Conservation (phyloP, 2,113 vertebrate species). For the Hypomesus transpacificus region DNA sequence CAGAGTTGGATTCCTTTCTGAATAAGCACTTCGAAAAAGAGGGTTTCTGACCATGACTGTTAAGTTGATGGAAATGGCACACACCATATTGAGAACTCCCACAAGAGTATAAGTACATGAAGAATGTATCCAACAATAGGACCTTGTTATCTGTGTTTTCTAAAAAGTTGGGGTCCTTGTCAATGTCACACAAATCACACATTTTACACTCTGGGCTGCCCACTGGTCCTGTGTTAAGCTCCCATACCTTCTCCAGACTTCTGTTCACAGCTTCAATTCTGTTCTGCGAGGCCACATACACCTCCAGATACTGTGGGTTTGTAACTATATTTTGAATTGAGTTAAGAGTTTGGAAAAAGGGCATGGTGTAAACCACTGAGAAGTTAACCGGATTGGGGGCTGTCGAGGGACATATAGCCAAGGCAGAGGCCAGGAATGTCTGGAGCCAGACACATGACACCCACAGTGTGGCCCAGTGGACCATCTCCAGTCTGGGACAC, state of each 20-base stretch:
- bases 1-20: conserved; percentile 66
- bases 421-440: conserved; percentile 54
- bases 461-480: conserved; percentile 58
- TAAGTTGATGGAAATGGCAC: conserved; percentile 83
- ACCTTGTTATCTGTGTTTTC: conserved; percentile 80
- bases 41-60: conserved; percentile 50
- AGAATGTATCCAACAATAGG: conserved; percentile 78
- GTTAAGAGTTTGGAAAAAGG: conserved; percentile 68
- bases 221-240: conserved; percentile 79
- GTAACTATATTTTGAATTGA: conserved; percentile 81
- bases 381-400: conserved; percentile 74
- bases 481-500: conserved; percentile 62
- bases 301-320: conserved; percentile 67
- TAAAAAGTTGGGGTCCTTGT: conserved; percentile 41
- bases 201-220: conserved; percentile 75
- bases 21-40: conserved; percentile 79
- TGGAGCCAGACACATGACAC: conserved; percentile 68
- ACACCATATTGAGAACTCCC: conserved; percentile 80
- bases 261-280: conserved; percentile 77
- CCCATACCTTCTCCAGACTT: conserved; percentile 68
- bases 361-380: conserved; percentile 75
- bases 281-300: conserved; percentile 85
- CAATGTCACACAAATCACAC: conserved; percentile 73
- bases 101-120: conserved; percentile 84
- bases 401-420: conserved; percentile 68